These are phyloP conservation scores for Chloroceryle inda DNA, from an alignment of 2,797 vertebrate genomes.

Conservation along the genomic window DNA sequence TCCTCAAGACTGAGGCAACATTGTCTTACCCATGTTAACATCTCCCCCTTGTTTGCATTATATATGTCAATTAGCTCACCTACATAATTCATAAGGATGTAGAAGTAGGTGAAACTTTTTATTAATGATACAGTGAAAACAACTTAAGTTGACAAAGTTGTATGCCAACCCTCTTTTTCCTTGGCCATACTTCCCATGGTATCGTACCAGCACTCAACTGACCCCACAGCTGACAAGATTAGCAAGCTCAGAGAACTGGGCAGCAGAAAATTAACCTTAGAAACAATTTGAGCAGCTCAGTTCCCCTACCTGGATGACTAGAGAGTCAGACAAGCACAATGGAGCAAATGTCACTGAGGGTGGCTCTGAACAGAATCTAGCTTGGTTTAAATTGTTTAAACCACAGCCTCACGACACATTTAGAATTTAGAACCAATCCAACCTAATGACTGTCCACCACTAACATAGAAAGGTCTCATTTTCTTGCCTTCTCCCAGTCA, in stretches of 20 bases:
- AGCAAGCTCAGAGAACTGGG: not conserved
- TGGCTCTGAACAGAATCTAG: not conserved
- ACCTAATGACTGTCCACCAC: not conserved
- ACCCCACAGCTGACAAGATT: not conserved
- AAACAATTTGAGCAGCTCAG: not conserved
- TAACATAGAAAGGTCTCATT: not conserved
- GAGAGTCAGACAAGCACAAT: accelerated
- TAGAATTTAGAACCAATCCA: not conserved
- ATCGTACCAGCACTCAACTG: not conserved
- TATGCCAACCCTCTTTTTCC: not conserved
- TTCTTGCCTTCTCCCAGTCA: not conserved
- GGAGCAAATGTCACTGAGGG: not conserved
- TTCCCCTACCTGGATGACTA: not conserved
- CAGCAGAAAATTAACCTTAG: not conserved
- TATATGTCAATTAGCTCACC: not conserved
- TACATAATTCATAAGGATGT: not conserved
- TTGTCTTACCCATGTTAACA: not conserved
- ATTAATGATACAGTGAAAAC: not conserved
- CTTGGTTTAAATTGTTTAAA: not conserved
- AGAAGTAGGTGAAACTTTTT: not conserved
- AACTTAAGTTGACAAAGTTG: not conserved
- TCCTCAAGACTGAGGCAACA: not conserved
- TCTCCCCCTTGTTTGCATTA: not conserved
- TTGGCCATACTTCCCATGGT: not conserved
- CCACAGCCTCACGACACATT: not conserved